Conservation (phyloP, 1,140 invertebrate species). For the Formica selysi region DNA sequence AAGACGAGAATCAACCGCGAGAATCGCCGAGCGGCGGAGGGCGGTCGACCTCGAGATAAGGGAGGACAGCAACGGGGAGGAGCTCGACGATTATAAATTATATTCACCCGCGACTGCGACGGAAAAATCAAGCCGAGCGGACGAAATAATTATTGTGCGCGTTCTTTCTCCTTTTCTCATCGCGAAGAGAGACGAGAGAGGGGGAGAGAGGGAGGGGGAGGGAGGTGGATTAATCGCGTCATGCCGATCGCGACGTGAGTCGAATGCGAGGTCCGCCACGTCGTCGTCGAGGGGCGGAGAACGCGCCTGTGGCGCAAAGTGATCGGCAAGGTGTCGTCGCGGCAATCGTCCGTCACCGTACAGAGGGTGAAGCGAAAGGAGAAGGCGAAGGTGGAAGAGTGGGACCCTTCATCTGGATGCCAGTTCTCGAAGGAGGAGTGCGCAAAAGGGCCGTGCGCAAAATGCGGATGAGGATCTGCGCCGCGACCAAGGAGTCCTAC, state of each 20-base stretch:
- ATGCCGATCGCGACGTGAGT: slow-evolving; percentile 47
- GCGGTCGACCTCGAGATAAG: slow-evolving; percentile 69
- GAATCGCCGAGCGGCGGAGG: slow-evolving; percentile 49
- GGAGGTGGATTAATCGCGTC: slow-evolving; percentile 68
- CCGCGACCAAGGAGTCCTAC: slow-evolving; percentile 83
- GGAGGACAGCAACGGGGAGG: slow-evolving; percentile 58
- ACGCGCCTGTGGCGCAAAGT: slow-evolving; percentile 48
- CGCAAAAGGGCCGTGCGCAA: slow-evolving; percentile 78
- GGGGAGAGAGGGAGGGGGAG: not conserved
- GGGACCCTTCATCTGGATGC: slow-evolving; percentile 76
- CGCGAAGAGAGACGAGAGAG: too few species aligned
- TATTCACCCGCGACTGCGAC: slow-evolving; percentile 46
- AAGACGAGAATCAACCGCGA: slow-evolving; percentile 16
- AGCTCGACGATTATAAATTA: slow-evolving; percentile 65
- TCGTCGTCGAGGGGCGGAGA: slow-evolving; percentile 49
- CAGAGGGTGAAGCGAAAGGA: not conserved
- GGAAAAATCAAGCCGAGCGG: slow-evolving; percentile 62
- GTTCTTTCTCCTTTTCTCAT: not conserved
- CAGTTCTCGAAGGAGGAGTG: slow-evolving; percentile 79
- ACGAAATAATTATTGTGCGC: slow-evolving; percentile 72
- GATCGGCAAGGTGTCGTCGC: slow-evolving; percentile 59
- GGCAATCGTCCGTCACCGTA: slow-evolving; percentile 16
- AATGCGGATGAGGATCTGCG: slow-evolving; percentile 83
- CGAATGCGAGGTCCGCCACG: slow-evolving; percentile 36
- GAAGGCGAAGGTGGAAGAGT: slow-evolving; percentile 2